phyloP scores from a whole-genome alignment of 2,113 vertebrate species.

The Scophthalmus maximus region DNA sequence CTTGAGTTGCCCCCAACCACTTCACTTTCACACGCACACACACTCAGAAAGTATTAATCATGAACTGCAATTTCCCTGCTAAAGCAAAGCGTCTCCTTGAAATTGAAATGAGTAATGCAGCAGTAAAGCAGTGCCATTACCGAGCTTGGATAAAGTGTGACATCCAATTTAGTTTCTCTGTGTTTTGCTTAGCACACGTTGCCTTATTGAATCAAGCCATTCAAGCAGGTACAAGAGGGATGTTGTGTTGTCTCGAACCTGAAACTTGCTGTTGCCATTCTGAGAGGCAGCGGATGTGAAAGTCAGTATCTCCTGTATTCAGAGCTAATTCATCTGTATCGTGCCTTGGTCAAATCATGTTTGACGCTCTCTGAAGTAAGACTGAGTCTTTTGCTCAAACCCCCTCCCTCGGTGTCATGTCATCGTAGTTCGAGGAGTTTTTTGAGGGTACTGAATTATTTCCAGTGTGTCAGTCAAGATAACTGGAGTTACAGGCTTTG shows the following conservation, averaged over 20 bases:
- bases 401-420: slow-evolving; percentile 51
- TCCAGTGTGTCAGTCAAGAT: slow-evolving; percentile 54
- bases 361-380: slow-evolving; percentile 59
- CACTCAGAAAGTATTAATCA: slow-evolving; percentile 71
- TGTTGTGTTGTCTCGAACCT: slow-evolving; percentile 48
- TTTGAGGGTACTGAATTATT: slow-evolving; percentile 48
- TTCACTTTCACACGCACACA: slow-evolving; percentile 63
- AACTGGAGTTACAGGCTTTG: slow-evolving; percentile 48
- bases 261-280: slow-evolving; percentile 53
- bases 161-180: slow-evolving; percentile 77
- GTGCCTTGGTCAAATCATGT: slow-evolving; percentile 59
- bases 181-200: slow-evolving; percentile 60
- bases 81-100: slow-evolving; percentile 71
- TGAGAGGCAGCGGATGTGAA: slow-evolving; percentile 27
- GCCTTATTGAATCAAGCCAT: slow-evolving; percentile 71
- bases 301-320: slow-evolving; percentile 50
- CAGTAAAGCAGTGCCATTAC: slow-evolving; percentile 72
- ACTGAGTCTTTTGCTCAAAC: slow-evolving; percentile 63
- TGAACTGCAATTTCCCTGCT: slow-evolving; percentile 62
- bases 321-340: slow-evolving; percentile 66
- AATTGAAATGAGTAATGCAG: slow-evolving; percentile 75
- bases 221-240: slow-evolving; percentile 55
- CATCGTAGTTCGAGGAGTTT: slow-evolving; percentile 39
- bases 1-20: slow-evolving; percentile 60
- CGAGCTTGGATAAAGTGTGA: slow-evolving; percentile 68